Evolutionary conservation across 2,888 invertebrate genomes (phyloP), one percentile per base, ranked within the genome.

Genomic region (Hermodice carunculata): DNA sequence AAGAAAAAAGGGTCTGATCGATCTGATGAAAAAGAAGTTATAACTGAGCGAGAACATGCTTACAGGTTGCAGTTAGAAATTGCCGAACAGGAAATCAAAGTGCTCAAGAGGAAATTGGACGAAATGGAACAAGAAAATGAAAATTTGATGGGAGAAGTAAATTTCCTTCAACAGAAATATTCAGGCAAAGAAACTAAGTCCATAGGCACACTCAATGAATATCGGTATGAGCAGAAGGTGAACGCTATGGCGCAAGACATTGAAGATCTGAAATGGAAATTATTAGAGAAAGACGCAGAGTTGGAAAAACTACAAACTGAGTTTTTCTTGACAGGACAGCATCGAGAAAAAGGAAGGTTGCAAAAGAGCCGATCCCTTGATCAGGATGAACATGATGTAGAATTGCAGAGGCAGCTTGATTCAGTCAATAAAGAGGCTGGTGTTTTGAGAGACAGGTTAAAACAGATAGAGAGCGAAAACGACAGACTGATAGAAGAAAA

Each of bases 41-140:
- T 61, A 22, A 54, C 81, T 46, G 94, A 94, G 63, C 52, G 68
- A 76, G 93, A 94, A 86, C 72, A 87, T 24, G 91, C 93, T 85
- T 86, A 95, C 64, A 91, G 94, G 78, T 89, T 96, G 43, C 91
- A 95, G 73, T 87, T 96, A 57, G 96, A 96, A 86, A 89, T 95
- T 52, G 93, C 93, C 81, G 95, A 96, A 86, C 94, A 94, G 88
- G 96, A 96, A 88, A 91, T 65, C n/a, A 66, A 63, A 44, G 67
- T 64, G 3, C 62, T 95, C 69, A 89, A 93, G 44, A 90, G 92
- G 72, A 95, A 95, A 87, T 91, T 94, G 63, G 93, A 94, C 84
- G 93, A 93, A 76, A 87, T 94, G 71, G 94, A 95, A 87, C 90
- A 90, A 71, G 93, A 94, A 79, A 93, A 92, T 79, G 91, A 92